Percentiles rank a stretch among this genome's conserved stretches.
Conservation (phyloP, 1,140 invertebrate species). For the Drosophila mayri region DNA sequence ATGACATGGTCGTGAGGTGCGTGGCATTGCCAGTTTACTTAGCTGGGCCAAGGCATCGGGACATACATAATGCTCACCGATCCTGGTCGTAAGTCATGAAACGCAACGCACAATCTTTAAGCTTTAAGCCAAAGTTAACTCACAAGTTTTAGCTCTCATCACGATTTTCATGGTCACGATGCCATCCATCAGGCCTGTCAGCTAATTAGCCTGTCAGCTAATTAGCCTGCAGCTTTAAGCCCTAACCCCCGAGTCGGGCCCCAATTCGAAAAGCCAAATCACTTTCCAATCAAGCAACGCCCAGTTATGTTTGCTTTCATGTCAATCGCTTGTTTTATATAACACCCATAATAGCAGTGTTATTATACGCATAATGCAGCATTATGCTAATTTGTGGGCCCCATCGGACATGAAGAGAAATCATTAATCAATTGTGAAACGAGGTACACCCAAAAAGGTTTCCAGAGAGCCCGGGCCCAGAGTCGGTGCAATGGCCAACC, state of each 20-base stretch:
- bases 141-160: conserved; percentile 37
- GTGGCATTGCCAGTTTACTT: conserved; percentile 12
- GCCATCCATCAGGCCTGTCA: conserved; percentile 37
- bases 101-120: conserved; percentile 31
- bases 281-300: conserved; percentile 75
- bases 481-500: conserved; percentile 73
- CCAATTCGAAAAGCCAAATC: conserved; percentile 59
- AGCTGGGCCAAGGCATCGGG: conserved; percentile 27
- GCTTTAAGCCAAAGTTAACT: neutral
- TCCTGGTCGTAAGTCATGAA: conserved; percentile 48
- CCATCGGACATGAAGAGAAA: conserved; percentile 54
- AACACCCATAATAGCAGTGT: conserved; percentile 68
- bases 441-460: conserved; percentile 45
- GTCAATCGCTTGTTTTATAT: conserved; percentile 68
- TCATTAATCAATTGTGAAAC: conserved; percentile 80
- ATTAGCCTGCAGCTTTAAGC: conserved; percentile 30
- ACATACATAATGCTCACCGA: neutral
- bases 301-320: conserved; percentile 74
- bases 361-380: conserved; percentile 73
- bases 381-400: conserved; percentile 72
- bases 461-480: conserved; percentile 9
- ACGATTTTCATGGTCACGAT: conserved; percentile 72
- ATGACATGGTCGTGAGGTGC: conserved; percentile 38
- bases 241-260: conserved; percentile 13
- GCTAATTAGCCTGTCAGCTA: conserved; percentile 44